phyloP scores from a whole-genome alignment of 2,797 vertebrate species.

The Sebastes taczanowskii region DNA sequence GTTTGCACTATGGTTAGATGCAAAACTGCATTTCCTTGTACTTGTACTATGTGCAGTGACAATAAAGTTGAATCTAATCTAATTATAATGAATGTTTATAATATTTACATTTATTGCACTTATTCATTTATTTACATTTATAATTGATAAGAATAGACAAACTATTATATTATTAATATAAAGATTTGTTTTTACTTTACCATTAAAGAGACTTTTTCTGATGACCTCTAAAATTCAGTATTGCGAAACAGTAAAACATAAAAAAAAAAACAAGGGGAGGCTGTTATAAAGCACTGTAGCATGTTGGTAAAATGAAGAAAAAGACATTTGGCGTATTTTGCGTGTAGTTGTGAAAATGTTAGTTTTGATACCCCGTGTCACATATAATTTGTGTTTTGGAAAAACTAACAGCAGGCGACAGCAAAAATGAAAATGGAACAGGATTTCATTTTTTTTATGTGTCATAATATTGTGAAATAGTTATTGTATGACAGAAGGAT shows the following conservation, averaged over 20 bases:
- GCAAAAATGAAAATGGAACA: slow-evolving; percentile 6
- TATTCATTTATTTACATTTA: background rate
- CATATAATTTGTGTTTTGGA: slow-evolving; percentile 20
- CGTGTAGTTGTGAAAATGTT: background rate
- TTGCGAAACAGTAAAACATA: background rate
- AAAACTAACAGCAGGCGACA: slow-evolving; percentile 14
- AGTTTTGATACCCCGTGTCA: background rate
- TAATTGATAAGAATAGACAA: background rate
- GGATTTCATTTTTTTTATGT: slow-evolving; percentile 15
- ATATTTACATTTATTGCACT: background rate
- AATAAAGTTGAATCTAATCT: too few species aligned
- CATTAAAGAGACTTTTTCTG: background rate
- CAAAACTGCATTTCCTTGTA: too few species aligned
- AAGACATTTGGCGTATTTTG: background rate
- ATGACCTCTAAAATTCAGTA: background rate
- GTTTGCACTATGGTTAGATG: too few species aligned
- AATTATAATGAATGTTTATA: background rate
- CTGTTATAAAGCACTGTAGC: background rate
- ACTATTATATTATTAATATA: background rate
- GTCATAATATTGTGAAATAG: slow-evolving; percentile 21
- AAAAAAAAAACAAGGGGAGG: background rate
- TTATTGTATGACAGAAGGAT: background rate
- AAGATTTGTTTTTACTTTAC: background rate
- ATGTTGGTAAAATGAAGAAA: background rate
- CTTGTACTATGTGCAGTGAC: too few species aligned